Evolutionary conservation across 2,888 invertebrate species (phyloP), one percentile per base, ranked within the genome.

Genomic region (Tromatobia lineatoria): DNA sequence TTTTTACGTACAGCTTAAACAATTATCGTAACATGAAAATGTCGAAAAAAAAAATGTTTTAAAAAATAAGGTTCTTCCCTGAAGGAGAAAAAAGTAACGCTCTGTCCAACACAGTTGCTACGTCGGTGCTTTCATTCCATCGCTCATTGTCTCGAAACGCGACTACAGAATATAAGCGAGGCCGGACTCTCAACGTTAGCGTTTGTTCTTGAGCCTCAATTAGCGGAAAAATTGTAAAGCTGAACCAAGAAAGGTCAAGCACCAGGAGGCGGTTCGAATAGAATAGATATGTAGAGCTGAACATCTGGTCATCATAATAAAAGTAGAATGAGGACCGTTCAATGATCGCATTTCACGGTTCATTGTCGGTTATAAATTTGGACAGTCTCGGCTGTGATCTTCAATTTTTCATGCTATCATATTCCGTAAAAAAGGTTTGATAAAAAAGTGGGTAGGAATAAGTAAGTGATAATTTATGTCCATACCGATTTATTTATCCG

Each of bases 131-230:
- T 15, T 38, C 11, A 3, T 64, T 81, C 34, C 45, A 34, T 47
- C 10, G 47, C 52, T 42, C 50, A 50, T 64, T 64, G 54, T 34
- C n/a, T 23, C n/a, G 4, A 64, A 38, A 20, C 64, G 20, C 42
- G 38, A 38, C 13, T 10, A 59, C 29, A 29, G 42, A 64, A n/a
- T 50, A 50, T n/a, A 50, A 1, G 50, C 50, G 50, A 50, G 18
- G 13, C 20, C 1, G 11, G 2, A 25, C 34, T 23, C 38, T 50
- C 47, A 73, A 67, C 20, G 66, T 52, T 67, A 57, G 54, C 69
- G n/a, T 70, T 59, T 82, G 64, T 57, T 45, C 50, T 67, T 57
- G 74, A 74, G 76, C 45, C 52, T 80, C 50, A 80, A 84, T 84
- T 78, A 76, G 52, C 59, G 57, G 34, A 77, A 71, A 64, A 54